phyloP scores from a whole-genome alignment of 2,113 vertebrate species.

The Odocoileus virginianus region DNA sequence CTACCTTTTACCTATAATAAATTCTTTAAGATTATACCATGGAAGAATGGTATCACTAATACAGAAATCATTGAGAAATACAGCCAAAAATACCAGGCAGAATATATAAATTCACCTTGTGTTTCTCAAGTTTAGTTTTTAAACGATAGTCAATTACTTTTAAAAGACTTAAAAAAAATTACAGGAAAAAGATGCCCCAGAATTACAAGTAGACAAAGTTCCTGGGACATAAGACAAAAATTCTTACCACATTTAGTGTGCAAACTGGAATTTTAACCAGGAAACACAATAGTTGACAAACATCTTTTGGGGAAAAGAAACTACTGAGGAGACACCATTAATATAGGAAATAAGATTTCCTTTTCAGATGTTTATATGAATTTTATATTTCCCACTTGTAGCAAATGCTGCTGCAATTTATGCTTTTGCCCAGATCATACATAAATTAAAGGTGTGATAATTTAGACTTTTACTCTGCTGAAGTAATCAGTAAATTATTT shows the following conservation, averaged over 20 bases:
- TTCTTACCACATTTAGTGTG: not conserved
- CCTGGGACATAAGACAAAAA: conserved; percentile 2
- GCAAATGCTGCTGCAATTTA: not conserved
- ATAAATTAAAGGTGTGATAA: not conserved
- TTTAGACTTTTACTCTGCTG: not conserved
- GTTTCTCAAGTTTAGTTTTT: not conserved
- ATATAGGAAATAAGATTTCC: not conserved
- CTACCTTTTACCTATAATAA: not conserved
- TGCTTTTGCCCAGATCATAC: not conserved
- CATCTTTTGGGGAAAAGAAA: not conserved
- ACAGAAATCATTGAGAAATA: not conserved
- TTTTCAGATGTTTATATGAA: not conserved
- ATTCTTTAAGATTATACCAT: not conserved
- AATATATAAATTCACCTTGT: not conserved
- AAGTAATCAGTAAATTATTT: not conserved
- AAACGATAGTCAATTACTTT: not conserved
- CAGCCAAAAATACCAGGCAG: not conserved
- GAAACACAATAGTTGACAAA: not conserved
- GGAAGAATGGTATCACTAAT: not conserved
- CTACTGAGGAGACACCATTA: not conserved
- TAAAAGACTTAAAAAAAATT: conserved; percentile 14
- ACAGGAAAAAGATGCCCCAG: too few species aligned
- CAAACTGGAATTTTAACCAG: not conserved
- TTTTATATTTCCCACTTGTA: not conserved
- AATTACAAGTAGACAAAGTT: not conserved